A percentile compares a stretch with the other conserved stretches of the same genome.
Evolutionary conservation across 2,888 invertebrate genomes (phyloP).

Genomic region (Boloria euphrosyne): DNA sequence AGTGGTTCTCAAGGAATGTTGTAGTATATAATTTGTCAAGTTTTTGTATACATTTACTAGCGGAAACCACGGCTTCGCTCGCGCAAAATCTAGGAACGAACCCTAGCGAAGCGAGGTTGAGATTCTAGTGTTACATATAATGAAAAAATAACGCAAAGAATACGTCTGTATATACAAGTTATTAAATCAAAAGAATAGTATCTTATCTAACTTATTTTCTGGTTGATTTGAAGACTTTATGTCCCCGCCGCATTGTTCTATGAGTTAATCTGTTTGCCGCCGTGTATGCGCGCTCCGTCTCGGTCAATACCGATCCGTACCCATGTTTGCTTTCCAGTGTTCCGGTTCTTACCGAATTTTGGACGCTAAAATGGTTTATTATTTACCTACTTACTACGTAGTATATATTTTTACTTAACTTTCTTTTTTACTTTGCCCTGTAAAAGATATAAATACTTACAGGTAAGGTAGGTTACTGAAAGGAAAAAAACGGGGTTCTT

Average conservation of each 20-base stretch:
- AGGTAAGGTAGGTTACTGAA: no score
- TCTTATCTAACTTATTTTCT: neutral
- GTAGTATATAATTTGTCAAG: no score
- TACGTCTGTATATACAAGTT: neutral
- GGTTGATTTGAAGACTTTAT: conserved; percentile 4
- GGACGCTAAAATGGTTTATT: conserved; percentile 33
- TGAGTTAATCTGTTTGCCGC: conserved; percentile 69
- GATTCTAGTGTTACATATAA: no score
- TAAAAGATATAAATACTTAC: no score
- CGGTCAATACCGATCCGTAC: conserved; percentile 64
- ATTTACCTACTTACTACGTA: neutral
- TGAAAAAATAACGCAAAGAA: no score
- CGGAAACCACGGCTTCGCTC: no score
- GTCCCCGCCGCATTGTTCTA: conserved; percentile 48
- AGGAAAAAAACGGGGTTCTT: no score
- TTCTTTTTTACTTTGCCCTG: no score
- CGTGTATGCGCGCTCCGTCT: conserved; percentile 57
- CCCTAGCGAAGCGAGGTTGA: no score
- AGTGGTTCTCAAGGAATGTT: no score
- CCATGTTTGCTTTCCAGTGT: conserved; percentile 49
- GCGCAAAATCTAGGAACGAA: no score
- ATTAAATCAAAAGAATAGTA: neutral
- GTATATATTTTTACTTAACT: neutral
- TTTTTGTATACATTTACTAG: no score
- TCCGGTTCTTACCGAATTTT: conserved; percentile 43